phyloP scores from a whole-genome alignment of 2,113 vertebrate genomes.

The Lutjanus erythropterus region DNA sequence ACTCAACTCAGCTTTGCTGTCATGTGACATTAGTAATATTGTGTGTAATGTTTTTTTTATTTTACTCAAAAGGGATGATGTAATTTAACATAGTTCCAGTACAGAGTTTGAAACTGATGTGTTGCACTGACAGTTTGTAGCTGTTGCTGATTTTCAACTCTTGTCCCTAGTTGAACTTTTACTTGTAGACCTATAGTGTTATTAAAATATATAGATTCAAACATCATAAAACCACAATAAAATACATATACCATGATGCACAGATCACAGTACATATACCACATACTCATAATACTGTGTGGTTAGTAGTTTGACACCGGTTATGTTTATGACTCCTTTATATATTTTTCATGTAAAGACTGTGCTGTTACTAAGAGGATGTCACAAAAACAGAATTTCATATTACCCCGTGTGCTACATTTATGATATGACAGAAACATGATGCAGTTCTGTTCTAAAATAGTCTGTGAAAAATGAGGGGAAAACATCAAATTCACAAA shows the following conservation, averaged over 20 bases:
- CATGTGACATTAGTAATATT: neutral
- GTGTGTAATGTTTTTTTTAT: too few species aligned
- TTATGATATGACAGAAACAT: neutral
- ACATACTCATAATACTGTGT: neutral
- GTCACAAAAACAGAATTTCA: neutral
- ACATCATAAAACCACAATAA: too few species aligned
- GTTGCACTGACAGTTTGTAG: too few species aligned
- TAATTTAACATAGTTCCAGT: too few species aligned
- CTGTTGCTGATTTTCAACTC: too few species aligned
- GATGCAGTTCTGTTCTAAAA: neutral
- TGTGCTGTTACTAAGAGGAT: neutral
- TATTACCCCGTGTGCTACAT: neutral
- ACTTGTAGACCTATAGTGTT: too few species aligned
- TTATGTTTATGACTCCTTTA: neutral
- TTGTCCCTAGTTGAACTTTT: too few species aligned
- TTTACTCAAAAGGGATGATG: too few species aligned
- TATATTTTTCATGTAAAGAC: neutral
- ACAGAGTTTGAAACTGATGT: too few species aligned
- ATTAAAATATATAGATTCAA: too few species aligned
- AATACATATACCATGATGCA: too few species aligned
- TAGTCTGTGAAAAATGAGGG: neutral
- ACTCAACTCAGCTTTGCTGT: neutral
- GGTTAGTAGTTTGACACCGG: neutral
- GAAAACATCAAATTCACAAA: conserved; percentile 9
- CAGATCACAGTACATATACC: too few species aligned